Base-by-base conservation (phyloP, 92 coral and sea anemone species). In the Hydrozoanthus gracilis region DNA sequence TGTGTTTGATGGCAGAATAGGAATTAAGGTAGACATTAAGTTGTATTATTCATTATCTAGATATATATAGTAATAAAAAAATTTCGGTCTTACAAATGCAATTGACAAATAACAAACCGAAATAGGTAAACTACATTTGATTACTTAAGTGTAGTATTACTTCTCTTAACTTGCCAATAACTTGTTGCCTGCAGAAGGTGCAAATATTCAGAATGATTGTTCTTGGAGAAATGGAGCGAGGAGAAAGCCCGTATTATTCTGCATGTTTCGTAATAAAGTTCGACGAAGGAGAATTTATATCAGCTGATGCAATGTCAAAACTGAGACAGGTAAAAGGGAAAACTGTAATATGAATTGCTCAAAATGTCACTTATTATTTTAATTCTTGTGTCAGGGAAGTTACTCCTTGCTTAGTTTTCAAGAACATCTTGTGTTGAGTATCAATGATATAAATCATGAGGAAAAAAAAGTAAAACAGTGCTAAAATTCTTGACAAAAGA, bases 291-390 rank as follows among this genome's bases (percentile, higher is more conserved):
- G 99, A 97, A 47, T 95, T 95, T 73, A 93, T 97, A 70, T 93
- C 99, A 6, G 91, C 99, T 55, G 99, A 97, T 83, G 98, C 98
- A 16, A 93, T 97, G 94, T 95, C 99, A 71, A 97, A 97, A 88
- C 92, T 96, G 8, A 89, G 99, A 83, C 99, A 96, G 92, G 99
- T 96, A 60, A 58, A 89, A 79, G 8, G 5, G 60, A 14, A n/a
- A 56, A 14, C n/a, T 12, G 4, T 6, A 48, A 14, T n/a, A 2
- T 9, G 4, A 50, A 51, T 17, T 11, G 9, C 1, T 4, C 8
- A 76, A 12, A 58, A 16, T 58, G 60, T 8, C 13, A 4, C 39
- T 27, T 27, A 27, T 27, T 69, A 56, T 50, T 50, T 65, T 79
- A 55, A 35, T 78, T n/a, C 45, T 66, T 46, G 8, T 51, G 39